Evolutionary conservation across 2,113 vertebrate species (phyloP), one percentile per base, ranked within the genome.

Genomic region (Rana temporaria): DNA sequence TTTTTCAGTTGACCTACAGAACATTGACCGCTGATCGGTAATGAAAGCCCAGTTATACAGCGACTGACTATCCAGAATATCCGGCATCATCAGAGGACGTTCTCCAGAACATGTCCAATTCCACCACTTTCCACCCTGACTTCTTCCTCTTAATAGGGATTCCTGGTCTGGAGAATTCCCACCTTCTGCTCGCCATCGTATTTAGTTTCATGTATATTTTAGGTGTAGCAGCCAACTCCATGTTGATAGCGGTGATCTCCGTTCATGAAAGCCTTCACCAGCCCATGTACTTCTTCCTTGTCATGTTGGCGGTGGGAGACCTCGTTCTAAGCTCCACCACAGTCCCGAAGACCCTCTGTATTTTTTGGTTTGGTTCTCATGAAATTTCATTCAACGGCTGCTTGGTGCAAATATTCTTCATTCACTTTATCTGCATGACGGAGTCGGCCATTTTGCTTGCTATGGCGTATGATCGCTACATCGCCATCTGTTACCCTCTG

Each of bases 391-490:
- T 88, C 68, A 80, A 65, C 17, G 71, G 74, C 5, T 89, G 86
- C 77, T 71, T 86, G 4, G 24, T 72, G 3, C 89, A 89, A 67
- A 87, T 89, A 74, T 89, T 90, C 65, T 82, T 89, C n/a, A 64
- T 91, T 56, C 89, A 92, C 24, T 88, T 88, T 24, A 87, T 89
- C 15, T 85, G 87, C 14, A 86, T 84, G 14, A 81, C 88, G 9
- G 90, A 91, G 20, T 90, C 84, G 4, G 78, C 78, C 11, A 86
- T 91, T 66, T 86, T 91, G 55, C 85, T 89, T n/a, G 85, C 86
- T 34, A 90, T 91, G 90, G 88, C 90, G 12, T 78, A 87, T 89
- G 77, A 84, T 87, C 59, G 87, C 83, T 56, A 90, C 89, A 62
- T 88, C 86, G 72, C 62, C 18, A 78, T 85, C 56, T 77, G 80